Evolutionary conservation across 2,113 vertebrate genomes (phyloP).

Genomic region (Otis tarda): DNA sequence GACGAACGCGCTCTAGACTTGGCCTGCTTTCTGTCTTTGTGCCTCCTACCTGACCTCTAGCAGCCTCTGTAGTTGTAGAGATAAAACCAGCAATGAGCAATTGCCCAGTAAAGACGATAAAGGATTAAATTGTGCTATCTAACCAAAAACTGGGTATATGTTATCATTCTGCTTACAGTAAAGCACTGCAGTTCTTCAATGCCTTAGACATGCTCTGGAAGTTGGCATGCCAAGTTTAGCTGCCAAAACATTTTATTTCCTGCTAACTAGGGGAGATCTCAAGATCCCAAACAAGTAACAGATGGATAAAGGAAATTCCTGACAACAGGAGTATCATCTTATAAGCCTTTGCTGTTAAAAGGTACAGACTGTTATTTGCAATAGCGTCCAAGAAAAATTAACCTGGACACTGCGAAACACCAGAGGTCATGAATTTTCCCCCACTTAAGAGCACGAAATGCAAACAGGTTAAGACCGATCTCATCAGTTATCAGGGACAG

Average conservation of each 20-base stretch:
- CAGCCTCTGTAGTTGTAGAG: background rate
- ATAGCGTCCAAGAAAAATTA: background rate
- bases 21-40: background rate
- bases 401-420: background rate
- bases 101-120: background rate
- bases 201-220: background rate
- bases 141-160: constrained; percentile 6
- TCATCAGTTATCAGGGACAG: background rate
- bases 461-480: background rate
- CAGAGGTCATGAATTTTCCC: background rate
- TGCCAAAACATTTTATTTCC: background rate
- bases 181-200: background rate
- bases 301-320: background rate
- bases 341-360: background rate
- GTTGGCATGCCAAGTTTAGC: background rate
- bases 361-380: background rate
- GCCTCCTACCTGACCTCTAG: background rate
- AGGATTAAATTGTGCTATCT: background rate
- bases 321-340: background rate
- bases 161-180: constrained; percentile 1
- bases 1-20: background rate
- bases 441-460: background rate
- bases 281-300: background rate
- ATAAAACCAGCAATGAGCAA: background rate
- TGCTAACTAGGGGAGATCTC: background rate